Conservation (phyloP, 2,797 vertebrate genomes). For the Cheirogaleus major region DNA sequence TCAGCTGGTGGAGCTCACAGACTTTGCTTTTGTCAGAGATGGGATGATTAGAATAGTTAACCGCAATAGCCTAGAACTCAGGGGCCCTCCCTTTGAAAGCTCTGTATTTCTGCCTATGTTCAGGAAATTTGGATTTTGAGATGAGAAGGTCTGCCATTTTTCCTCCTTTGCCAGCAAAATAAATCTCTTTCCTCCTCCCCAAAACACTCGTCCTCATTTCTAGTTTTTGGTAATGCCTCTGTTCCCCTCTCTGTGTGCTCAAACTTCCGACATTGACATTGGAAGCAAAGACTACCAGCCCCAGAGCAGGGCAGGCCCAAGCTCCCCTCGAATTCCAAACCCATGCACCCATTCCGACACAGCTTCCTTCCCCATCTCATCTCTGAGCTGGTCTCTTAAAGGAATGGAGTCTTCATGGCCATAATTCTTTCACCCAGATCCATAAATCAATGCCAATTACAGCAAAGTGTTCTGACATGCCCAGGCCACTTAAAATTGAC, state of each 20-base stretch:
- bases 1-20: no score
- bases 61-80: no score
- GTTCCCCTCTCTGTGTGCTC: neutral
- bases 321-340: neutral
- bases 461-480: neutral
- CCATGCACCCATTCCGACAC: fast-evolving
- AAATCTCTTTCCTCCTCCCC: no score
- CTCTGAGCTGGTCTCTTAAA: neutral
- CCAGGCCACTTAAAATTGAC: neutral
- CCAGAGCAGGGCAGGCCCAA: neutral
- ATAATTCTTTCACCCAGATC: neutral
- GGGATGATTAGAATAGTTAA: no score
- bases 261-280: neutral
- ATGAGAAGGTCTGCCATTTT: no score
- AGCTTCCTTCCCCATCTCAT: neutral
- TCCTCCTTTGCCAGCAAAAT: no score
- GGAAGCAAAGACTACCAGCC: neutral
- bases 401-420: neutral
- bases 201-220: no score
- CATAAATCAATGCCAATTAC: neutral
- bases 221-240: no score
- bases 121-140: no score
- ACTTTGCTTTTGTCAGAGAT: no score
- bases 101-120: no score
- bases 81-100: no score